phyloP scores from a whole-genome alignment of 2,797 vertebrate species.

The Chaetodon trifasciatus region DNA sequence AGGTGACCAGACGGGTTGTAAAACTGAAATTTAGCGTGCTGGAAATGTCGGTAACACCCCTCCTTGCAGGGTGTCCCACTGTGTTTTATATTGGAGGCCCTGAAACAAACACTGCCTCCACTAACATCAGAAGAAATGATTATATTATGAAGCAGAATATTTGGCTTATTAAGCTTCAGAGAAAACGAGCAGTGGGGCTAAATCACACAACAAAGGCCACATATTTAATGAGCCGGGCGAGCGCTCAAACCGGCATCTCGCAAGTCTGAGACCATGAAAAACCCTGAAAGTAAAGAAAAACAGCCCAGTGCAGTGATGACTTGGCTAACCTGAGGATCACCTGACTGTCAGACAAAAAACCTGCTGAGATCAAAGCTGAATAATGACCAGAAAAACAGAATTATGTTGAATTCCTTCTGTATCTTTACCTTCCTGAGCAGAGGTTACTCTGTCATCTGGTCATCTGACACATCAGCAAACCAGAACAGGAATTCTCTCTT shows the following conservation, averaged over 20 bases:
- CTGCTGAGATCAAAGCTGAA: background rate
- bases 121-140: conserved; percentile 38
- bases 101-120: conserved; percentile 5
- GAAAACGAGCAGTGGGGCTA: conserved; percentile 5
- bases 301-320: background rate
- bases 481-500: conserved; percentile 12
- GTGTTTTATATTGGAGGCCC: background rate
- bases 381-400: background rate
- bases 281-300: background rate
- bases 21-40: background rate
- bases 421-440: background rate
- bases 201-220: conserved; percentile 30
- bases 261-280: background rate
- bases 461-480: conserved; percentile 41
- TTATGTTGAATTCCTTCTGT: background rate
- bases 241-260: conserved; percentile 19
- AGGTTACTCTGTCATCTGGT: conserved; percentile 18
- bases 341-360: background rate
- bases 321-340: background rate
- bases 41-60: background rate
- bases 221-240: conserved; percentile 26
- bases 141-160: conserved; percentile 32
- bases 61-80: background rate
- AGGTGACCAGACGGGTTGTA: background rate
- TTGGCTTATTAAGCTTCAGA: conserved; percentile 32